Percentiles rank a stretch among this genome's conserved stretches.
Conservation (phyloP, 2,113 vertebrate genomes). For the Smithornis capensis region DNA sequence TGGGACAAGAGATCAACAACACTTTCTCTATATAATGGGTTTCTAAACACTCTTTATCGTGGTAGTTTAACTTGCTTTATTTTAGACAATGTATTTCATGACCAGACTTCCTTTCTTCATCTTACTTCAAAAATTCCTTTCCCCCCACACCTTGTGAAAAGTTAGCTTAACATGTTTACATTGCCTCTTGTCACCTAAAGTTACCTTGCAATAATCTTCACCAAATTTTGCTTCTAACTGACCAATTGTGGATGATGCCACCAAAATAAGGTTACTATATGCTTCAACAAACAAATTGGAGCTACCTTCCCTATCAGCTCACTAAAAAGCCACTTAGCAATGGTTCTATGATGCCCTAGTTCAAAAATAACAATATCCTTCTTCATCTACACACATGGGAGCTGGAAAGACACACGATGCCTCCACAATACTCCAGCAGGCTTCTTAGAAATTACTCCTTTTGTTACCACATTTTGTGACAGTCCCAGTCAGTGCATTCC, state of each 20-base stretch:
- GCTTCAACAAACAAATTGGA: neutral
- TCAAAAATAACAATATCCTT: neutral
- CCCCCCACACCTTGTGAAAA: neutral
- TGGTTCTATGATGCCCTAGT: neutral
- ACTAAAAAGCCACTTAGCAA: neutral
- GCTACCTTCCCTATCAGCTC: neutral
- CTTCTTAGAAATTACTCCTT: neutral
- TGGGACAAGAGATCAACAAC: neutral
- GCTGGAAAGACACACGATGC: neutral
- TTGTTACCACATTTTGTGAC: neutral
- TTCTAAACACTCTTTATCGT: neutral
- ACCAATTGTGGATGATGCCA: neutral
- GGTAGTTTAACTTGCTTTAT: neutral
- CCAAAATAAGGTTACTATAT: neutral
- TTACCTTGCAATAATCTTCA: neutral
- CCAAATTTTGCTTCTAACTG: neutral
- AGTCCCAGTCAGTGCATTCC: neutral
- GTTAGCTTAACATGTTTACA: neutral
- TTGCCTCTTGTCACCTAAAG: neutral
- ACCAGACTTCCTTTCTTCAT: neutral
- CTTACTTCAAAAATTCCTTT: neutral
- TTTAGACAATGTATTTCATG: neutral
- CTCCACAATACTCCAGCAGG: neutral
- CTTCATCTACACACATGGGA: neutral
- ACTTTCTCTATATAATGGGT: neutral